Conservation (phyloP, 2,113 vertebrate species). For the Xerus inauris region DNA sequence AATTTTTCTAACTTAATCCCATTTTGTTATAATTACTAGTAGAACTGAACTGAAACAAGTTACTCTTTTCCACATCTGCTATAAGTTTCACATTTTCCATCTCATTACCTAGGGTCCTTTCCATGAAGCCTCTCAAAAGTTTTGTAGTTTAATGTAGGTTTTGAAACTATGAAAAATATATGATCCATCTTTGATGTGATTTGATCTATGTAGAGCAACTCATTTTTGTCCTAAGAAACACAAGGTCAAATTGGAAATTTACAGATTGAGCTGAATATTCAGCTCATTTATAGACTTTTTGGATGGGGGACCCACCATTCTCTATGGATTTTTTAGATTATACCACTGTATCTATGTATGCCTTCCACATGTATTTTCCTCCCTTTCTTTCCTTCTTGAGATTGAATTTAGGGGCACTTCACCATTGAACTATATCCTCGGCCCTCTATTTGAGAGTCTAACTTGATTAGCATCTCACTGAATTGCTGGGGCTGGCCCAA, state of each 20-base stretch:
- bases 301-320: not conserved
- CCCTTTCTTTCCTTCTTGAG: too few species aligned
- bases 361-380: not conserved
- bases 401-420: too few species aligned
- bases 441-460: too few species aligned
- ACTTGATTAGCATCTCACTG: too few species aligned
- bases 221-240: not conserved
- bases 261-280: not conserved
- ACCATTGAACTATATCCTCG: too few species aligned
- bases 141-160: not conserved
- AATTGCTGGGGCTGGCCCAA: too few species aligned
- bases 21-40: not conserved
- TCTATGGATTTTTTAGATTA: not conserved
- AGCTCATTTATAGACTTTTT: not conserved
- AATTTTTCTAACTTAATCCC: not conserved
- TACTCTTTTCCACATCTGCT: not conserved
- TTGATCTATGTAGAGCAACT: not conserved
- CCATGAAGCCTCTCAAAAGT: not conserved
- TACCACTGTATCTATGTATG: not conserved
- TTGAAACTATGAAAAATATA: not conserved
- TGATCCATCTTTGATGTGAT: not conserved
- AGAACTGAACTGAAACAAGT: not conserved
- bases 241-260: not conserved
- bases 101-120: not conserved
- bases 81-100: slow-evolving; percentile 19